Evolutionary conservation across 2,888 invertebrate species (phyloP).

Genomic region (Petrophora chlorosata): DNA sequence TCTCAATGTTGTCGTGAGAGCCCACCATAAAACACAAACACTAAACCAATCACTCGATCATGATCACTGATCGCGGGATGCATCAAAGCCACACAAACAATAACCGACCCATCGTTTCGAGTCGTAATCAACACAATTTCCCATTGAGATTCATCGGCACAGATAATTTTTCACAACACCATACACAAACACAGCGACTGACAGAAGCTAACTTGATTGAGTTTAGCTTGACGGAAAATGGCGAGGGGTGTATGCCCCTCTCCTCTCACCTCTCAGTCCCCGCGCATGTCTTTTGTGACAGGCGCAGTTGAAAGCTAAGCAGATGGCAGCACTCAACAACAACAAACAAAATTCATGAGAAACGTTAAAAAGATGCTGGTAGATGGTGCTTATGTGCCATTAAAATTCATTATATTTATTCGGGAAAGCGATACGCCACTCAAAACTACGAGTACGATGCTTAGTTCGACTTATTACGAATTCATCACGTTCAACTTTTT

Average conservation of each 20-base stretch:
- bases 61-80: conserved; percentile 77
- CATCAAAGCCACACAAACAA: conserved; percentile 81
- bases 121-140: conserved; percentile 79
- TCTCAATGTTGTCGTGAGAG: conserved; percentile 78
- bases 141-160: conserved; percentile 82
- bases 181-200: conserved; percentile 83
- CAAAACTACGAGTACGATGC: too few species aligned
- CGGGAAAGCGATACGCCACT: too few species aligned
- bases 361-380: too few species aligned
- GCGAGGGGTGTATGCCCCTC: conserved; percentile 68
- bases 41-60: conserved; percentile 81
- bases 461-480: too few species aligned
- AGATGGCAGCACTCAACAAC: conserved; percentile 60
- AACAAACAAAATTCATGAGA: conserved; percentile 44
- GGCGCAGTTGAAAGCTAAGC: conserved; percentile 28
- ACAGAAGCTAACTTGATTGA: conserved; percentile 81
- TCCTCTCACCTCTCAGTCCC: conserved; percentile 50
- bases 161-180: conserved; percentile 81
- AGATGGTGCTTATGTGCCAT: too few species aligned
- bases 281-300: conserved; percentile 56
- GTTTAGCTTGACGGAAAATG: conserved; percentile 79
- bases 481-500: too few species aligned
- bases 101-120: conserved; percentile 79
- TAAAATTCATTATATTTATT: too few species aligned
- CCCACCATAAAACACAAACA: conserved; percentile 83